Base-by-base conservation (phyloP, 2,797 vertebrate genomes). In the Momotus momota region DNA sequence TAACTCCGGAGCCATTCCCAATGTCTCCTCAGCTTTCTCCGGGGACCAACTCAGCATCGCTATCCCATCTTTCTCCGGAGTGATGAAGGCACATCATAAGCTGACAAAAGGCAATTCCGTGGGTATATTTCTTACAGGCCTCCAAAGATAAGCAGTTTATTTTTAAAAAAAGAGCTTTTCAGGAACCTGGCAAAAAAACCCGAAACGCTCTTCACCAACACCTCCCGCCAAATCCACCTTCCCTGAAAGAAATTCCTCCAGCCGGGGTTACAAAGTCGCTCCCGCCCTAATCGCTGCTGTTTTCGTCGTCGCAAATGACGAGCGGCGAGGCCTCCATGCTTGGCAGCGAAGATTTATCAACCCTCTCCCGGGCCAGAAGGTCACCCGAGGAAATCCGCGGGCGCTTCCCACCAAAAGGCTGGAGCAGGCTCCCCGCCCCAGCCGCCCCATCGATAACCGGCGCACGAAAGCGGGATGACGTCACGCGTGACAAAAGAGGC, bases 71-170 rank as follows among this genome's bases (percentile, higher is more conserved):
- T 94, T 72, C 94, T 96, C 90, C 7, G 2, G 61, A 81, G 95
- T 67, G 92, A 96, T 90, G 93, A 92, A 94, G 95, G 92, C 88
- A 91, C 88, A 75, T 96, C 95, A 94, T 11, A 81, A 88, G 55
- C 82, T 95, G 95, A 95, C 92, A 96, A 94, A 95, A 95, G 88
- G 88, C 95, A 95, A 96, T 70, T 35, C 88, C 10, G 0, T 27
- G 93, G 81, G 12, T 43, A 79, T 67, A 79, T 67, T 95, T 95
- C 95, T 96, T 93, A 95, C 90, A 88, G 79, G 90, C 69, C 94
- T 93, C 95, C 38, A 43, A 92, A 96, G 93, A 93, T 72, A 81
- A 96, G 48, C 84, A 81, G 94, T 96, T 97, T 96, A 97, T 96
- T 96, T 35, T 35, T 35, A 7, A 35, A 95, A 84, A 92, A 90